Evolutionary conservation across 2,113 vertebrate species (phyloP), one percentile per base, ranked within the genome.

Genomic region (Corythornis cristatus): DNA sequence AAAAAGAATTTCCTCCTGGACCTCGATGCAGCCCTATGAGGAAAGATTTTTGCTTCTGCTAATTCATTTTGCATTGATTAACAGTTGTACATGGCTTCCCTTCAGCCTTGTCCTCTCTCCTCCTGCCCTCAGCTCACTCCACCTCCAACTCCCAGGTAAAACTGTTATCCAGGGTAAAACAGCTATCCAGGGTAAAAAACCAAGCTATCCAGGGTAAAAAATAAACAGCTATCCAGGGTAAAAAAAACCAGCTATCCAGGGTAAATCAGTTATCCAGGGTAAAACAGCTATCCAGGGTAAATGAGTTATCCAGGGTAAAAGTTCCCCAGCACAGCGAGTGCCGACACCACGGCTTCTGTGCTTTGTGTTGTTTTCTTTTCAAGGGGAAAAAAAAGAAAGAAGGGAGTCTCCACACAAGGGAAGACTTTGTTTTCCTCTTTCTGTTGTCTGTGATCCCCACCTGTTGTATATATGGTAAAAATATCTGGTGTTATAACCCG

Each of bases 391-490:
- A 96, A 96, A 96, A 88, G 62, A 95, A 84, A 96, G 96, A 96
- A 88, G 62, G 89, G 66, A 92, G 92, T 56, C 83, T 91, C 91
- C 42, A 16, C 90, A 90, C 91, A 74, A 90, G 90, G 45, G 66
- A 76, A 76, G 84, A 86, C 64, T 93, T 93, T 92, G 81, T 96
- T 96, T 96, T 85, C 31, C 51, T 81, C 68, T 67, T 85, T 86
- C 64, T 76, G 85, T 88, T 93, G 94, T 82, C 90, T 80, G 31
- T 83, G 96, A 88, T 90, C 93, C 91, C 96, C 97, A 98, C 98
- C 98, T 98, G 97, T 98, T 97, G 85, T 93, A 79, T 91, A 89
- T 96, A 96, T 96, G 96, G 95, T 97, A 95, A 92, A 96, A 97
- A 96, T 89, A 96, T 97, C 97, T 92, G 97, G 91, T 93, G 93